Base-by-base conservation (phyloP, 2,888 invertebrate species). In the Crossocerus cetratus region DNA sequence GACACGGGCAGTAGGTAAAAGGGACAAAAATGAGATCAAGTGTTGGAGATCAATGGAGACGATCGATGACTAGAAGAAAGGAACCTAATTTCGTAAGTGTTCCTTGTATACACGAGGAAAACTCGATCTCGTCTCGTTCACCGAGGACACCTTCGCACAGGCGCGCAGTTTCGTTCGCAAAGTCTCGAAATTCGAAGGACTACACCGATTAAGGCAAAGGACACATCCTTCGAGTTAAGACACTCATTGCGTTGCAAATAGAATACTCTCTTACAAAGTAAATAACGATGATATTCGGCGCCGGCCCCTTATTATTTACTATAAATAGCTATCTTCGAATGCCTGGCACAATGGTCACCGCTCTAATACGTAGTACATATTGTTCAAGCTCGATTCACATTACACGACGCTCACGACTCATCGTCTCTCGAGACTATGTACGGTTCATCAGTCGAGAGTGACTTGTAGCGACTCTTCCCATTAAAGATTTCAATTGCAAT, bases 241-340 rank as follows among this genome's bases (percentile, higher is more conserved):
- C 32, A 32, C 32, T 32, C 32, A 32, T 11, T 73, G 76, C 71
- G 71, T 62, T 63, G 61, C 62, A 76, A 83, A 87, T 87, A 88
- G 82, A 86, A 83, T 84, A 83, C 83, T 85, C 76, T 85, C 89
- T 89, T 89, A 88, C 72, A 89, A 88, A 89, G 86, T 89, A 89
- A 86, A 85, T 89, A 89, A 89, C 89, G 87, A 88, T 84, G 76
- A 79, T 76, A 57, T 69, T 72, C 59, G 42, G 70, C 70, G 68
- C 61, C 67, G 72, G 74, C 55, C 64, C 45, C 16, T 61, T 58
- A 53, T 83, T 78, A 81, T 72, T 77, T 81, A 77, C 75, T 56
- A 61, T 56, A 60, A 67, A 43, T 58, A 20, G 42, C 42, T 14
- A n/a, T 44, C 22, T 23, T 20, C 3, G 57, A 20, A 18, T 59